Evolutionary conservation across 1,140 invertebrate genomes (phyloP).

Genomic region (Drosophila guanche): DNA sequence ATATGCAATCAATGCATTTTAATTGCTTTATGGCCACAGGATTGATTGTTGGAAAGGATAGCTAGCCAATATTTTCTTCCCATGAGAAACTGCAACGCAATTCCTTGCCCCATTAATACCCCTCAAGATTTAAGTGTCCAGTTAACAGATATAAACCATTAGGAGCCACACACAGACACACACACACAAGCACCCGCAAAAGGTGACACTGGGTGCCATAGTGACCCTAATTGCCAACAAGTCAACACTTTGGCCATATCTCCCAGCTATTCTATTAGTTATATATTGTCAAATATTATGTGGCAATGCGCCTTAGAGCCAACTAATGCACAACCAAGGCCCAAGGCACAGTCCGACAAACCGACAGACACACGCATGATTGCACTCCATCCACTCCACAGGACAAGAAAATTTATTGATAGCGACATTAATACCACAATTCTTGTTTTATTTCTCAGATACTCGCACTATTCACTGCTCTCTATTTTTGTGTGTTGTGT

Average conservation of each 20-base stretch:
- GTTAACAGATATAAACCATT: conserved; percentile 21
- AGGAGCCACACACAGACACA: not conserved
- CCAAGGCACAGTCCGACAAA: conserved; percentile 47
- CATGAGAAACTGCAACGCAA: no score
- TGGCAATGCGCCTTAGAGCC: conserved; percentile 32
- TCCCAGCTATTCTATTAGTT: conserved; percentile 62
- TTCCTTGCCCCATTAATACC: conserved; percentile 9
- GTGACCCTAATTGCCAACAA: conserved; percentile 76
- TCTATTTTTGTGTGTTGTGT: conserved; percentile 17
- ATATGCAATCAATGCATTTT: not conserved
- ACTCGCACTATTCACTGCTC: conserved; percentile 15
- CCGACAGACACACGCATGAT: conserved; percentile 40
- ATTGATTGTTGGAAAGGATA: no score
- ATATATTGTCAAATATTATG: conserved; percentile 35
- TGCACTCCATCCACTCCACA: conserved; percentile 23
- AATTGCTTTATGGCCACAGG: no score
- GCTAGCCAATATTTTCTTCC: no score
- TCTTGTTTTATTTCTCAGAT: conserved; percentile 43
- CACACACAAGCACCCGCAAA: conserved; percentile 25
- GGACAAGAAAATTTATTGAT: conserved; percentile 73
- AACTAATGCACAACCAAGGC: conserved; percentile 76
- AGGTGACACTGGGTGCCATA: conserved; percentile 38
- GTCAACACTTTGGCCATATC: conserved; percentile 71
- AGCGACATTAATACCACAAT: conserved; percentile 73
- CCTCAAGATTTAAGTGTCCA: conserved; percentile 28